Evolutionary conservation across 1,140 invertebrate species (phyloP), one percentile per base, ranked within the genome.

Genomic region (Fragariocoptes setiger): DNA sequence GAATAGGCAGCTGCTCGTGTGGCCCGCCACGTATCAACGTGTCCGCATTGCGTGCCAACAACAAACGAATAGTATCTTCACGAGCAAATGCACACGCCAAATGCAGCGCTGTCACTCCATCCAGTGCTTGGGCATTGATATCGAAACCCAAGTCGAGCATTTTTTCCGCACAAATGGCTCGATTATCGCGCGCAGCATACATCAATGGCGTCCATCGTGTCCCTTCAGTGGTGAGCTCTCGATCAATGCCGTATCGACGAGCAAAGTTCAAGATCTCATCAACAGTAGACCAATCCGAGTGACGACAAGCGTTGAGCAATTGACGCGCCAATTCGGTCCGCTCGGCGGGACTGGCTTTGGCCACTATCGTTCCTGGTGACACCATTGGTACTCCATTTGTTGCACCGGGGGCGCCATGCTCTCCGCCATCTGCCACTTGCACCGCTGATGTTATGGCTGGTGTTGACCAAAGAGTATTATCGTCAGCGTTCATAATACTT

Each of bases 101-200:
- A 58, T 90, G 82, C 19, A 90, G 64, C 19, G 74, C 76, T 63
- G 83, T 85, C 59, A 76, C 78, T 56, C 82, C 82, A 60, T 94
- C 85, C 83, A 31, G n/a, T 8, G 25, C 25, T 31, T 31, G 25
- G n/a, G 25, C 25, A 31, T 31, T 31, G 8, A 31, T 31, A n/a
- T 31, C 25, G 25, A 31, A 31, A n/a, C 25, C 25, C 25, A 31
- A 31, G n/a, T 31, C 25, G 8, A 31, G 8, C n/a, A 31, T 5
- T n/a, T 31, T 31, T n/a, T 31, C 25, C 5, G n/a, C 25, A n/a
- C 5, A n/a, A 31, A 31, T 31, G 8, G 25, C 25, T 8, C 25
- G 25, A 31, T 31, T 31, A n/a, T 31, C 25, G 8, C 25, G 25
- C 25, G 25, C 25, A 8, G 25, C 25, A n/a, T 31, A 31, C 25